Base-by-base conservation (phyloP, 2,888 invertebrate species). In the Nebria brevicollis region DNA sequence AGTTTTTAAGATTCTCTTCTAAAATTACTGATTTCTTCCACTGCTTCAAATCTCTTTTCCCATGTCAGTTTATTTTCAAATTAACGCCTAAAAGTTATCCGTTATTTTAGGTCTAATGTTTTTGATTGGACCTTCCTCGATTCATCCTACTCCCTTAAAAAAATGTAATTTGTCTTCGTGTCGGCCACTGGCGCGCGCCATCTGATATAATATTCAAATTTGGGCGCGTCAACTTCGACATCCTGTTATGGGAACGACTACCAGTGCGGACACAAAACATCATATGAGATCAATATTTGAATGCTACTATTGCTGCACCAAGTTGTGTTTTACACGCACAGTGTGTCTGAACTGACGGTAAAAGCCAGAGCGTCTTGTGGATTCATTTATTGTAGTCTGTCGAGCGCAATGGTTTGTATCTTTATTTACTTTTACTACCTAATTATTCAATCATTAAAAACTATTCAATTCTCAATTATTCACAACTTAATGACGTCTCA, bases 331-430 rank as follows among this genome's bases (percentile, higher is more conserved):
- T 82, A 83, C 84, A 83, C 84, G 84, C 13, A 15, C 15, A 25
- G 15, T 66, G 66, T 66, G 66, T 70, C 70, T 54, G 15, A 20
- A 79, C 41, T 80, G 74, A 54, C 43, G 43, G 77, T 77, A 73
- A 66, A 81, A 81, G 81, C 81, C 81, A 77, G 81, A 76, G 86
- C 86, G 86, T 85, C 84, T 85, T 86, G 85, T 86, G 86, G 86
- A 86, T 86, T 85, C 85, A 73, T 81, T 72, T 54, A 54, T 54
- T 86, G 85, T 87, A 85, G 85, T 85, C 86, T 86, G 85, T 86
- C 86, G 86, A 86, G 86, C 85, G 85, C 85, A 86, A 84, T 86
- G 86, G 86, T 86, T 86, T 86, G 86, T 86, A 86, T 86, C 83
- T 84, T 85, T 84, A 84, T 82, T 83, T 83, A 83, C 83, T 85